These are phyloP conservation scores for Vombatus ursinus DNA, from an alignment of 2,113 vertebrate genomes.

Conservation along the genomic window DNA sequence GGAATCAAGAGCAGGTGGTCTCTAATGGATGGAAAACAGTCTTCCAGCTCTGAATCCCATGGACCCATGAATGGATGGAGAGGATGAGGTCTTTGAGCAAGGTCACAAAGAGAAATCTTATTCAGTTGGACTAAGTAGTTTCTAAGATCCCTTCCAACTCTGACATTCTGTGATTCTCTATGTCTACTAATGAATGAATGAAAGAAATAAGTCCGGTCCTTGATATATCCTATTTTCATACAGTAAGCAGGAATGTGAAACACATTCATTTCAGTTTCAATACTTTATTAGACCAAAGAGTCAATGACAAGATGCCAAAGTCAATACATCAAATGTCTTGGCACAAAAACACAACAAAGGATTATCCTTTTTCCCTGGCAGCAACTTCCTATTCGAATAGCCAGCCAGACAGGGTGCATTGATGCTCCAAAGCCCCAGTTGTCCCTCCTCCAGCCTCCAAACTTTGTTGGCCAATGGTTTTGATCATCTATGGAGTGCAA, in stretches of 20 bases:
- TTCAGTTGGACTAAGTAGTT: neutral
- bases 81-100: neutral
- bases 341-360: too few relatives aligned
- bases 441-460: neutral
- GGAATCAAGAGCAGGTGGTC: neutral
- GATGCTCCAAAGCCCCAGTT: neutral
- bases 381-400: neutral
- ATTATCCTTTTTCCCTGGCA: neutral
- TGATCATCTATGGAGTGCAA: neutral
- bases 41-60: neutral
- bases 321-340: neutral
- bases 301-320: neutral
- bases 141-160: neutral
- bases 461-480: neutral
- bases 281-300: neutral
- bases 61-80: neutral
- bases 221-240: neutral
- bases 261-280: neutral
- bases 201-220: neutral
- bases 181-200: neutral
- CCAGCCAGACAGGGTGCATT: neutral
- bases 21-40: neutral
- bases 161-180: neutral
- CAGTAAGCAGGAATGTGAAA: neutral
- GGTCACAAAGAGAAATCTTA: neutral